Evolutionary conservation across 2,113 vertebrate genomes (phyloP).

Genomic region (Clarias magur): DNA sequence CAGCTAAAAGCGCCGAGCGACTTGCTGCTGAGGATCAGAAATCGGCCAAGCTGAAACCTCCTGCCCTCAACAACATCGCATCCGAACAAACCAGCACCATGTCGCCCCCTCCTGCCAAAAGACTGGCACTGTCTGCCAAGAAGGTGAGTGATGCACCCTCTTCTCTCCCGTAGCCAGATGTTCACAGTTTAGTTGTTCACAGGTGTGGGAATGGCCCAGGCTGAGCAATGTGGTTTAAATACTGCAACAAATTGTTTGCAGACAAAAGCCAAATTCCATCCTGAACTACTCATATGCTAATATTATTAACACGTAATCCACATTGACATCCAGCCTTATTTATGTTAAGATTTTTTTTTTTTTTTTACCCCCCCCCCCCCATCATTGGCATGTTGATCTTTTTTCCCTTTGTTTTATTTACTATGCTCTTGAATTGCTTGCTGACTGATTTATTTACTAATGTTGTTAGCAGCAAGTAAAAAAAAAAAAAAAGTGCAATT

Average conservation of each 20-base stretch:
- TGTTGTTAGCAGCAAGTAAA: too few relatives aligned
- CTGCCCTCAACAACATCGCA: conserved; percentile 55
- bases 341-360: background rate
- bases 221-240: background rate
- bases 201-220: background rate
- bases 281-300: background rate
- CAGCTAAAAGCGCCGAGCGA: conserved; percentile 60
- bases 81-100: conserved; percentile 71
- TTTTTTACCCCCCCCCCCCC: background rate
- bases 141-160: conserved; percentile 76
- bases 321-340: background rate
- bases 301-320: background rate
- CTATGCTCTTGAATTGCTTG: background rate
- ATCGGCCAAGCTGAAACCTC: conserved; percentile 69
- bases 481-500: background rate
- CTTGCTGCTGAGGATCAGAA: conserved; percentile 62
- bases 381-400: background rate
- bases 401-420: background rate
- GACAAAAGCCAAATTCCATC: background rate
- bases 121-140: conserved; percentile 82
- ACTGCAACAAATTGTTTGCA: background rate
- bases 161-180: conserved; percentile 6
- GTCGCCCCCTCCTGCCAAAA: conserved; percentile 86
- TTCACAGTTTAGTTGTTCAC: background rate
- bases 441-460: background rate